Conservation (phyloP, 2,888 invertebrate genomes). For the Caenorhabditis imperialis region DNA sequence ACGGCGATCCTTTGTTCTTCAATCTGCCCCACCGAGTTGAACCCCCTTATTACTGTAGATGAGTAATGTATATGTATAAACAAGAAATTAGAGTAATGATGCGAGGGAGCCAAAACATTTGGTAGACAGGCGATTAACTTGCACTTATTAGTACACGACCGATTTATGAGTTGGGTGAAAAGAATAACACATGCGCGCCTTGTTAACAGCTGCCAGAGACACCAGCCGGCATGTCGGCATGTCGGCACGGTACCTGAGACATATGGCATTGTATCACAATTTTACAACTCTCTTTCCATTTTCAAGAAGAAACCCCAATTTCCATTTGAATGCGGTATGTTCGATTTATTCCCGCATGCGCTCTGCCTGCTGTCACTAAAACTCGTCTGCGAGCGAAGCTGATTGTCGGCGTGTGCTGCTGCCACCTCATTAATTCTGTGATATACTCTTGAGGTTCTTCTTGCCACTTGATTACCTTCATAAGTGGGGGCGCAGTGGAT, state of each 20-base stretch:
- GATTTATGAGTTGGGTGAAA: no score
- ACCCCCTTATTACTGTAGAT: slow-evolving; percentile 55
- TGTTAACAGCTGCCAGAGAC: neutral
- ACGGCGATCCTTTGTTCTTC: slow-evolving; percentile 55
- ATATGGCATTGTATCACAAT: slow-evolving; percentile 5
- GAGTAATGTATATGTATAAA: no score
- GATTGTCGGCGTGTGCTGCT: slow-evolving; percentile 51
- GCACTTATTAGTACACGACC: no score
- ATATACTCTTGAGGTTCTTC: slow-evolving; percentile 55
- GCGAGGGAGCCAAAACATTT: no score
- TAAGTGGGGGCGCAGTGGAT: slow-evolving; percentile 39
- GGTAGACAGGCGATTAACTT: no score
- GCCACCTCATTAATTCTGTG: slow-evolving; percentile 54
- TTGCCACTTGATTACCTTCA: slow-evolving; percentile 60
- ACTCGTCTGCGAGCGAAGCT: slow-evolving; percentile 15
- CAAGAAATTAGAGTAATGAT: no score
- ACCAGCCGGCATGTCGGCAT: no score
- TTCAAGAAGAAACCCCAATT: slow-evolving; percentile 21
- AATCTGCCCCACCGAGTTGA: slow-evolving; percentile 28
- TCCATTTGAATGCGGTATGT: neutral
- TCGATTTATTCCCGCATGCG: neutral
- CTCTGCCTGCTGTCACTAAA: slow-evolving; percentile 17
- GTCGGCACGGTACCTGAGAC: slow-evolving; percentile 5
- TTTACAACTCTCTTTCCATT: neutral
- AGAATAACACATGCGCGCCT: neutral